These are phyloP conservation scores for Aphidoletes aphidimyza DNA, from an alignment of 2,888 invertebrate genomes.

Conservation along the genomic window DNA sequence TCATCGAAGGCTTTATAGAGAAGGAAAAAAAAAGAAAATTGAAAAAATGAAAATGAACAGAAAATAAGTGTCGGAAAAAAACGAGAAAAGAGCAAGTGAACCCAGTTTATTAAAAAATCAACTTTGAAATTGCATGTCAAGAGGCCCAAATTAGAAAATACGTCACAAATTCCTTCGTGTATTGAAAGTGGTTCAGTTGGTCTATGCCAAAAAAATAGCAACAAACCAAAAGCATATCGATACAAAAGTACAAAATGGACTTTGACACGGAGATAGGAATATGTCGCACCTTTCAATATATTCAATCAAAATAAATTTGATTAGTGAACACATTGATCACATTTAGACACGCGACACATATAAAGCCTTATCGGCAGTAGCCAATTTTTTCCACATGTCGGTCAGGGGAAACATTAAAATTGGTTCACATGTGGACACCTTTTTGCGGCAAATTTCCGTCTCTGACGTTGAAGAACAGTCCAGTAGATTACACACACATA, in stretches of 20 bases:
- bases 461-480: too few species aligned
- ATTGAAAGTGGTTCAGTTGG: neutral
- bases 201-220: too few species aligned
- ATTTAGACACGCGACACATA: neutral
- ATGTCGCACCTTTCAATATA: slow-evolving; percentile 39
- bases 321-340: slow-evolving; percentile 27
- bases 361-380: neutral
- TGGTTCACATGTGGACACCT: too few species aligned
- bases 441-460: too few species aligned
- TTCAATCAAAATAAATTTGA: slow-evolving; percentile 39
- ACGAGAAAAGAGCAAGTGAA: neutral
- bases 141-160: neutral
- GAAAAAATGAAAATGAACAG: too few species aligned
- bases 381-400: slow-evolving; percentile 14
- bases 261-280: neutral
- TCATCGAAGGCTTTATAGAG: neutral
- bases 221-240: neutral
- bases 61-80: too few species aligned
- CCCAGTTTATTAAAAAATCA: neutral
- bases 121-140: neutral
- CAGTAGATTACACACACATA: too few species aligned
- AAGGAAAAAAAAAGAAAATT: neutral
- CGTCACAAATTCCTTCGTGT: neutral
- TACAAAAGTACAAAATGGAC: neutral
- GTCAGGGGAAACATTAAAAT: neutral